These are phyloP conservation scores for Mercenaria mercenaria DNA, from an alignment of 1,140 invertebrate species.

Conservation along the genomic window DNA sequence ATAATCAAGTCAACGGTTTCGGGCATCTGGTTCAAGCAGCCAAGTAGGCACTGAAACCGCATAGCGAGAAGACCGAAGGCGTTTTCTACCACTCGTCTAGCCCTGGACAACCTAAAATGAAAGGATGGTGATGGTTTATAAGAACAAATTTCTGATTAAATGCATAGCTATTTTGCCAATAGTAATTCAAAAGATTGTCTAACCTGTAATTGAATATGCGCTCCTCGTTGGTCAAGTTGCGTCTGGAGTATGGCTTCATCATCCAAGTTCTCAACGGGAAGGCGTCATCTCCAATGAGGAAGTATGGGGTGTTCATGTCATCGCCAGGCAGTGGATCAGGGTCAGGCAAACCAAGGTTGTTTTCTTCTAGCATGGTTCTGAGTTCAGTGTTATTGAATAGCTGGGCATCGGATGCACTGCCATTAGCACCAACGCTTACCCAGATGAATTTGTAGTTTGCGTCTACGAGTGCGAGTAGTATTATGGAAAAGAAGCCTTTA, in stretches of 20 bases:
- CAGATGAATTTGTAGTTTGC: constrained; percentile 52
- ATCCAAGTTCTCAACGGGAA: constrained; percentile 71
- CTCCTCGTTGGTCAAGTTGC: constrained; percentile 70
- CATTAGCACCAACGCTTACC: constrained; percentile 63
- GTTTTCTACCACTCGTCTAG: constrained; percentile 82
- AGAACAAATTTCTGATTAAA: too few relatives aligned
- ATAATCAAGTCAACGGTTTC: constrained; percentile 17
- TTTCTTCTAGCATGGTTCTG: constrained; percentile 60
- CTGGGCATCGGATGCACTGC: constrained; percentile 59
- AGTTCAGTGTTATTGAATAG: constrained; percentile 55
- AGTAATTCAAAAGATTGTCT: too few relatives aligned
- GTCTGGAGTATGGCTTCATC: constrained; percentile 79
- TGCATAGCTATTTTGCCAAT: too few relatives aligned
- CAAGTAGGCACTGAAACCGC: constrained; percentile 41
- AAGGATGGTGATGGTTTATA: too few relatives aligned
- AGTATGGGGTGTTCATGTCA: constrained; percentile 52
- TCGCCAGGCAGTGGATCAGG: constrained; percentile 52
- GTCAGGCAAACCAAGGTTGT: constrained; percentile 71
- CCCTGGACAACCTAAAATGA: constrained; percentile 73
- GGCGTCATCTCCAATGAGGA: constrained; percentile 77
- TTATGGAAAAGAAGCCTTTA: constrained; percentile 58
- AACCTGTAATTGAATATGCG: too few relatives aligned
- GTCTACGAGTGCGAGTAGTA: constrained; percentile 64
- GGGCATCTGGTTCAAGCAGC: constrained; percentile 34
- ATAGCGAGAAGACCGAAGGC: constrained; percentile 75